These are phyloP conservation scores for Pluvialis apricaria DNA, from an alignment of 2,113 vertebrate species.

Conservation along the genomic window DNA sequence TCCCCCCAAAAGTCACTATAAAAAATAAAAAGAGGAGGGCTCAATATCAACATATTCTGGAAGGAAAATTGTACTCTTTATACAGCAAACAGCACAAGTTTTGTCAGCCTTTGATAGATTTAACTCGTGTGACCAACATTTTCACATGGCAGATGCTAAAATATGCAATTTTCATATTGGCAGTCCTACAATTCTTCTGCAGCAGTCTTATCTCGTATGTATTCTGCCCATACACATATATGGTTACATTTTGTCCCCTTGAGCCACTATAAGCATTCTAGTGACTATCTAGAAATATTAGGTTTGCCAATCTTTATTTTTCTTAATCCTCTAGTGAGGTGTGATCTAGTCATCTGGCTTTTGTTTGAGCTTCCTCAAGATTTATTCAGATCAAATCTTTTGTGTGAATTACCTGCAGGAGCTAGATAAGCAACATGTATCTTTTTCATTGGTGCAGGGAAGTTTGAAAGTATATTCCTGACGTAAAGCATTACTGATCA, in stretches of 20 bases:
- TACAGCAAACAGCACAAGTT: background rate
- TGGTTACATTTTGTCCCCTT: background rate
- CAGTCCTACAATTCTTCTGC: background rate
- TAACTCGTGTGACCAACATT: background rate
- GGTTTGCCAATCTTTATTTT: slow-evolving; percentile 18
- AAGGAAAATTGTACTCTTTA: background rate
- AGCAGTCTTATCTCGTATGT: background rate
- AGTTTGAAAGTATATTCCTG: slow-evolving; percentile 30
- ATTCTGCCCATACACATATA: background rate
- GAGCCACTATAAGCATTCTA: background rate
- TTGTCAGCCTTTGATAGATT: background rate
- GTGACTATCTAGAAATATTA: background rate
- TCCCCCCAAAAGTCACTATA: background rate
- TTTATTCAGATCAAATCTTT: slow-evolving; percentile 31
- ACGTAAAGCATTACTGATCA: slow-evolving; percentile 18
- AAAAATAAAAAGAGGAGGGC: background rate
- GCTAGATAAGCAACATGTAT: slow-evolving; percentile 11
- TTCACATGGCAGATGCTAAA: slow-evolving; percentile 12
- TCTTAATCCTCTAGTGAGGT: background rate
- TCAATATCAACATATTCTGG: background rate
- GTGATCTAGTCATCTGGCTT: slow-evolving; percentile 12
- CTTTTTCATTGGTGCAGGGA: background rate
- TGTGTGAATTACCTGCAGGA: slow-evolving; percentile 11
- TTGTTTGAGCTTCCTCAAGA: slow-evolving; percentile 29
- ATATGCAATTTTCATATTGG: background rate